Evolutionary conservation across 2,113 vertebrate genomes (phyloP).

Genomic region (Clarias magur): DNA sequence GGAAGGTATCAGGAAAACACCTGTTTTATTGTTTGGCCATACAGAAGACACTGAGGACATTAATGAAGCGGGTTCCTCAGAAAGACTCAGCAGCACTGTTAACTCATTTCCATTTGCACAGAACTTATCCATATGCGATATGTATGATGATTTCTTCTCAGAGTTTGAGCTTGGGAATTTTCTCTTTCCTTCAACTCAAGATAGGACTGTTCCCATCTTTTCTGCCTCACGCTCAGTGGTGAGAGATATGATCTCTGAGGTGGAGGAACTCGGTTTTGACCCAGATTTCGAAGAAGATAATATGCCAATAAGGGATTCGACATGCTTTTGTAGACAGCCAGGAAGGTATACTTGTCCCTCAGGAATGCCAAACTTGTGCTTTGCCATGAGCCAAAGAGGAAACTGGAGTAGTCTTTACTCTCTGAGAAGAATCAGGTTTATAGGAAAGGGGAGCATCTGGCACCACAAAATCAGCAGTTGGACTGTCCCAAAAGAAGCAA

Average conservation of each 20-base stretch:
- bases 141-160: slow-evolving; percentile 77
- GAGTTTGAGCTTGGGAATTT: slow-evolving; percentile 55
- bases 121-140: slow-evolving; percentile 70
- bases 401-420: slow-evolving; percentile 60
- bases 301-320: slow-evolving; percentile 52
- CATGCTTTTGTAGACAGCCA: slow-evolving; percentile 37
- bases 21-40: slow-evolving; percentile 52
- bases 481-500: slow-evolving; percentile 49
- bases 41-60: slow-evolving; percentile 45
- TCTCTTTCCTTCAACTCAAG: slow-evolving; percentile 46
- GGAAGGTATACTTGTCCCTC: not conserved
- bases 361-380: slow-evolving; percentile 64
- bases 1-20: slow-evolving; percentile 26
- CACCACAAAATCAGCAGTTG: slow-evolving; percentile 51
- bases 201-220: slow-evolving; percentile 67
- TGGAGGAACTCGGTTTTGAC: slow-evolving; percentile 70
- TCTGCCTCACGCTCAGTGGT: slow-evolving; percentile 61
- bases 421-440: slow-evolving; percentile 58
- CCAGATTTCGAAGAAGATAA: slow-evolving; percentile 43
- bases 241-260: slow-evolving; percentile 73
- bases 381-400: slow-evolving; percentile 54
- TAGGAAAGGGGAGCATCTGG: slow-evolving; percentile 61
- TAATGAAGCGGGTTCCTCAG: slow-evolving; percentile 5
- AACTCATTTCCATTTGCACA: slow-evolving; percentile 35
- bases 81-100: slow-evolving; percentile 9